Evolutionary conservation across 53 echinoderm and acorn worm genomes (phyloP).

Genomic region (Patiria pectinifera): DNA sequence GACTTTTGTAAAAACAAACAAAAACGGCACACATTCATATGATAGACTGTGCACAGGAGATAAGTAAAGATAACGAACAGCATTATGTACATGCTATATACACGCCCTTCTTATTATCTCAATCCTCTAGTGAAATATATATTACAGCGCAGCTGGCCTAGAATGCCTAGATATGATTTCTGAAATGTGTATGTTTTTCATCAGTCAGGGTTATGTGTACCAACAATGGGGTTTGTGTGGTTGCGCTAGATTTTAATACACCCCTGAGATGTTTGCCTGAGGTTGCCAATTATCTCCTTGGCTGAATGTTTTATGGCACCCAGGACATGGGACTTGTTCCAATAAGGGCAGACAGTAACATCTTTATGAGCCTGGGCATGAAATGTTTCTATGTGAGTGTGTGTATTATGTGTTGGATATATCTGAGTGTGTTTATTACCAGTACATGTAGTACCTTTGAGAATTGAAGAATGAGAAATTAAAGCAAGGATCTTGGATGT

Average conservation of each 20-base stretch:
- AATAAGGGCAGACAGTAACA: slow-evolving; percentile 7
- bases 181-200: slow-evolving; percentile 3
- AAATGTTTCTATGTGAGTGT: background rate
- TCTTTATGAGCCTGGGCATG: background rate
- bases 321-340: slow-evolving; percentile 29
- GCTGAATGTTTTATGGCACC: slow-evolving; percentile 56
- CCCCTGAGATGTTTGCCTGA: slow-evolving; percentile 43
- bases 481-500: background rate
- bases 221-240: background rate
- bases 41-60: background rate
- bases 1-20: background rate
- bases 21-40: background rate
- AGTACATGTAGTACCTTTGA: background rate
- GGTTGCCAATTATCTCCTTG: slow-evolving; percentile 52
- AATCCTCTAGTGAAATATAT: background rate
- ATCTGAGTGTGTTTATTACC: background rate
- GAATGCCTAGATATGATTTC: background rate
- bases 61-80: background rate
- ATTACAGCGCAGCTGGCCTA: background rate
- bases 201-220: slow-evolving; percentile 22
- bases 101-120: background rate
- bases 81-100: background rate
- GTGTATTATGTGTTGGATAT: background rate
- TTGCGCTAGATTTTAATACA: slow-evolving; percentile 35
- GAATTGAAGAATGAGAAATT: background rate